phyloP scores from a whole-genome alignment of 2,888 invertebrate genomes.

The Orchestes rusci region DNA sequence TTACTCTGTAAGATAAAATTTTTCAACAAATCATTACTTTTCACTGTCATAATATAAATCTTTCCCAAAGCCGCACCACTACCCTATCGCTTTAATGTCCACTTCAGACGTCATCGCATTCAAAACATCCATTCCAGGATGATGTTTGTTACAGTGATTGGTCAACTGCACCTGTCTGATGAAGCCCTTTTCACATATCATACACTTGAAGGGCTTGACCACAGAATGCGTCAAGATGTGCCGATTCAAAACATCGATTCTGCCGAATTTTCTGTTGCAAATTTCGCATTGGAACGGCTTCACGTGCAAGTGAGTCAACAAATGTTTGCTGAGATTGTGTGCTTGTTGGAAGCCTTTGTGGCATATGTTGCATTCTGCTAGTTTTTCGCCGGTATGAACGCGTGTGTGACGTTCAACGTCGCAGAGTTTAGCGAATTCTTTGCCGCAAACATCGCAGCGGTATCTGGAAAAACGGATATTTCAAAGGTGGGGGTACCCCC shows the following conservation, averaged over 20 bases:
- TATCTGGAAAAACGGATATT: constrained; percentile 27
- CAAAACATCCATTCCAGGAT: no score
- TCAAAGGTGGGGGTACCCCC: no score
- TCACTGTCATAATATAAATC: no score
- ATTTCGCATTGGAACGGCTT: constrained; percentile 40
- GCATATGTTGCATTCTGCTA: constrained; percentile 39
- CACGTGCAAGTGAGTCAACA: constrained; percentile 40
- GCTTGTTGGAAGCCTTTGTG: constrained; percentile 38
- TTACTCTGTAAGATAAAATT: no score
- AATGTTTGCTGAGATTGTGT: constrained; percentile 42
- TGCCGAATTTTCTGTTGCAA: constrained; percentile 40
- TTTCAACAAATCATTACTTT: no score
- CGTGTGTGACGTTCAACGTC: constrained; percentile 40
- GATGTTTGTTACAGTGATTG: constrained; percentile 28
- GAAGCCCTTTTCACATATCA: constrained; percentile 36
- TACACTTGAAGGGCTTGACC: constrained; percentile 39
- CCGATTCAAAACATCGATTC: constrained; percentile 40
- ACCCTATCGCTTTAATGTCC: no score
- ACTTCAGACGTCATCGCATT: no score
- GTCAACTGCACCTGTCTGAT: constrained; percentile 33
- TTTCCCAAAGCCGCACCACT: no score
- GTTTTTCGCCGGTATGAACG: constrained; percentile 43
- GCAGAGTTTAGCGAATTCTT: constrained; percentile 39
- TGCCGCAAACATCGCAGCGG: constrained; percentile 38
- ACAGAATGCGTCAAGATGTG: constrained; percentile 41